phyloP scores from a whole-genome alignment of 2,797 vertebrate species.

The Rhinoraja longicauda region DNA sequence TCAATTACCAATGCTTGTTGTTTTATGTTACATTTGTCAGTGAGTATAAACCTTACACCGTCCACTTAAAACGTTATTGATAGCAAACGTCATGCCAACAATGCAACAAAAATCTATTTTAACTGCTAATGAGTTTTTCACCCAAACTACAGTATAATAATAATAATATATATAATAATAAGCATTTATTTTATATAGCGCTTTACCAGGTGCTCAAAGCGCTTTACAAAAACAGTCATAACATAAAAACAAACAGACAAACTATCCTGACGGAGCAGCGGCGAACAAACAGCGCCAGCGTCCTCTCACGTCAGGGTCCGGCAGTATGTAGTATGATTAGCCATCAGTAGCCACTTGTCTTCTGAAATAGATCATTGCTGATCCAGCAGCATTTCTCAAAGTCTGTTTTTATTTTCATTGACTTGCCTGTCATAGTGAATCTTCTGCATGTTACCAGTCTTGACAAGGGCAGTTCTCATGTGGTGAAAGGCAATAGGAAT shows the following conservation, averaged over 20 bases:
- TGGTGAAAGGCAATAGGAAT: background rate
- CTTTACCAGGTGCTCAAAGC: no score
- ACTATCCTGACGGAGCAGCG: no score
- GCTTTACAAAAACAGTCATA: no score
- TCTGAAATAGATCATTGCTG: background rate
- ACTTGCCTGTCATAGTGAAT: conserved; percentile 9
- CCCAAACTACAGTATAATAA: background rate
- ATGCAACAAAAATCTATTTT: background rate
- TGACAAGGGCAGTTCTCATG: background rate
- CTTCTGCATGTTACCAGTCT: background rate
- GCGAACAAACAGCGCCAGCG: no score
- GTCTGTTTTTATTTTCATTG: conserved; percentile 19
- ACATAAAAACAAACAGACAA: no score
- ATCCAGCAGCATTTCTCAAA: background rate
- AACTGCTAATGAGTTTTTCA: background rate
- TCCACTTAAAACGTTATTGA: background rate
- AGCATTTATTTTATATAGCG: no score
- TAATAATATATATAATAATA: no score
- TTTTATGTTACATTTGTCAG: background rate
- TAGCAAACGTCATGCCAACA: background rate
- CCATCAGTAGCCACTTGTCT: background rate
- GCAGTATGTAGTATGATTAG: no score
- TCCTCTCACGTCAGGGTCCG: no score
- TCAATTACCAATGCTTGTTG: background rate
- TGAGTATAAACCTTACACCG: conserved; percentile 4